phyloP scores from a whole-genome alignment of 2,888 invertebrate species.

The Chloromyia formosa region DNA sequence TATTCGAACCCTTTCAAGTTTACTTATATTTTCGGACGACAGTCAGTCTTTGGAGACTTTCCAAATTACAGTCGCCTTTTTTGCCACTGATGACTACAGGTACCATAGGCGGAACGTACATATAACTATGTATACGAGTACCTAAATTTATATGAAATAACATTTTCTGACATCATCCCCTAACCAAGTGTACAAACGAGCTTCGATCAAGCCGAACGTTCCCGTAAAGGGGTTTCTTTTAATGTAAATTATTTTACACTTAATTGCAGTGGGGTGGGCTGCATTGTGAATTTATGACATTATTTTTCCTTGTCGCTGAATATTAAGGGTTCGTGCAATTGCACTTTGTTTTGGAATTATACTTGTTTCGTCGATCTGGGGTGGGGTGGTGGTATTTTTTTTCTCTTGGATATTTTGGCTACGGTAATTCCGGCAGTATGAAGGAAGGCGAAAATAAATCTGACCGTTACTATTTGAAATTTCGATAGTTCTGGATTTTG shows the following conservation, averaged over 20 bases:
- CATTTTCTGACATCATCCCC: background rate
- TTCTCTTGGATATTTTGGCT: background rate
- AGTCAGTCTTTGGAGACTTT: conserved; percentile 46
- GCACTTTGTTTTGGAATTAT: conserved; percentile 46
- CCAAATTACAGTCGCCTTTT: conserved; percentile 43
- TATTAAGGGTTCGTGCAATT: conserved; percentile 41
- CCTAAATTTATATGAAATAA: background rate
- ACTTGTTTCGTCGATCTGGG: conserved; percentile 22
- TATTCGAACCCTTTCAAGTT: conserved; percentile 34
- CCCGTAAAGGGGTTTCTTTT: conserved; percentile 15
- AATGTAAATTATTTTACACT: conserved; percentile 48
- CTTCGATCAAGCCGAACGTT: conserved; percentile 27
- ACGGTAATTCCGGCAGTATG: too few species aligned
- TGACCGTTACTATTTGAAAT: too few species aligned
- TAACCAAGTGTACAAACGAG: background rate
- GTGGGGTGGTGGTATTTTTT: conserved; percentile 17
- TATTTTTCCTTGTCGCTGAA: conserved; percentile 16
- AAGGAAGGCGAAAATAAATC: too few species aligned
- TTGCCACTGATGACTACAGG: conserved; percentile 22
- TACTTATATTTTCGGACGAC: conserved; percentile 9
- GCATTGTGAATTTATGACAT: conserved; percentile 33
- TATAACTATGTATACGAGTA: background rate
- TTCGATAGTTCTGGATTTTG: too few species aligned
- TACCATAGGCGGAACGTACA: background rate
- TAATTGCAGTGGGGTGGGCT: conserved; percentile 47